Percentiles rank a stretch among this genome's conserved stretches.
Evolutionary conservation across 2,888 invertebrate species (phyloP).

Genomic region (Xylota sylvarum): DNA sequence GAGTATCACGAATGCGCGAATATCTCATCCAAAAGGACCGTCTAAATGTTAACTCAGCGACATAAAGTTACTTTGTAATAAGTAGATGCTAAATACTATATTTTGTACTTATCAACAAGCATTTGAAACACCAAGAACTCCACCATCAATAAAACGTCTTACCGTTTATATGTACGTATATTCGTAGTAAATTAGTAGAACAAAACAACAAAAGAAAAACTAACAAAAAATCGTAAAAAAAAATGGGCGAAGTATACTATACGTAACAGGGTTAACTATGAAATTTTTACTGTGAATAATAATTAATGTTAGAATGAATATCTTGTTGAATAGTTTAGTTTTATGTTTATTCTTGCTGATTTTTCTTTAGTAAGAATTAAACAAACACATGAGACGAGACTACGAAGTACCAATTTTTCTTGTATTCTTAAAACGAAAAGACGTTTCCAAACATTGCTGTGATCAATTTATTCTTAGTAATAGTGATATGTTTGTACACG

Average conservation of each 20-base stretch:
- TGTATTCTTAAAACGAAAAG: constrained; percentile 40
- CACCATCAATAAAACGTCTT: constrained; percentile 33
- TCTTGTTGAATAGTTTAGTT: constrained; percentile 24
- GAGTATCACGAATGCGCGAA: constrained; percentile 81
- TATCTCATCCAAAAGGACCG: constrained; percentile 80
- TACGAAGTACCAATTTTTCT: constrained; percentile 59
- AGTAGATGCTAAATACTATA: constrained; percentile 7
- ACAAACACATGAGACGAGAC: constrained; percentile 38
- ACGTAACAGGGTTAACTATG: constrained; percentile 56
- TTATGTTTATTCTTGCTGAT: constrained; percentile 16
- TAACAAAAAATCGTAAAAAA: not conserved
- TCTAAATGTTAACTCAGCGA: constrained; percentile 36
- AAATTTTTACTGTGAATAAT: constrained; percentile 38
- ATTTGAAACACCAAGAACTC: constrained; percentile 32
- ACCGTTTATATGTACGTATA: constrained; percentile 33
- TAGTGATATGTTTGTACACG: constrained; percentile 65
- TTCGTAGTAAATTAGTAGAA: constrained; percentile 12
- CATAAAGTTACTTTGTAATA: constrained; percentile 16
- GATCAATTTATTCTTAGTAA: constrained; percentile 63
- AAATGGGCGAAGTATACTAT: constrained; percentile 59
- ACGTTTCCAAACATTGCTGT: constrained; percentile 70
- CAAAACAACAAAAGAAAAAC: not conserved
- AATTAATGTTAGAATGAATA: constrained; percentile 26
- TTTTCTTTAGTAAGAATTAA: constrained; percentile 14
- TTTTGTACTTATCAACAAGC: constrained; percentile 54